Conservation (phyloP, 2,888 invertebrate genomes). For the Neoaliturus tenellus region DNA sequence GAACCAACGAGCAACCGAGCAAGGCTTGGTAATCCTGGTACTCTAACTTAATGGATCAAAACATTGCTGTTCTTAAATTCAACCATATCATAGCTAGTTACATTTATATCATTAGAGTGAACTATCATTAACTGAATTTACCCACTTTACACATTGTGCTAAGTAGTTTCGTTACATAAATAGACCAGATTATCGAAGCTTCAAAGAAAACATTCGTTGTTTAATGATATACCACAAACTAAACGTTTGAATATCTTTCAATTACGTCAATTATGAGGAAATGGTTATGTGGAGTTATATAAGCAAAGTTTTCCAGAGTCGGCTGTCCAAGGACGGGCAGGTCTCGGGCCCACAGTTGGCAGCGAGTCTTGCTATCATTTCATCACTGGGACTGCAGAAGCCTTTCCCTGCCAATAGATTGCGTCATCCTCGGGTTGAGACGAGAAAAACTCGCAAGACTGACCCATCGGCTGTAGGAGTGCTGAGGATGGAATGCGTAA, state of each 20-base stretch:
- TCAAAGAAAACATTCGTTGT: too few species aligned
- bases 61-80: too few species aligned
- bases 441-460: background rate
- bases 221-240: background rate
- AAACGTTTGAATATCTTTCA: background rate
- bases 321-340: background rate
- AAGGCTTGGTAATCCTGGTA: too few species aligned
- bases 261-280: background rate
- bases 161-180: too few species aligned
- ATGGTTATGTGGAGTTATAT: background rate
- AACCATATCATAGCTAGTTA: too few species aligned
- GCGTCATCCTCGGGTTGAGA: slow-evolving; percentile 3
- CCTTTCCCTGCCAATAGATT: slow-evolving; percentile 23
- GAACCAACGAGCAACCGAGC: too few species aligned
- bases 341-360: slow-evolving; percentile 19
- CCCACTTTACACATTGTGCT: too few species aligned
- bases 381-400: slow-evolving; percentile 14
- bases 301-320: background rate
- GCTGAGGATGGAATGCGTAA: background rate
- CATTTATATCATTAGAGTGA: too few species aligned
- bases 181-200: too few species aligned
- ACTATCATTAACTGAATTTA: too few species aligned
- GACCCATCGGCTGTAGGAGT: background rate
- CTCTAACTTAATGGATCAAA: too few species aligned
- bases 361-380: slow-evolving; percentile 27